Evolutionary conservation across 2,888 invertebrate genomes (phyloP).

Genomic region (Meiosimyza decipiens): DNA sequence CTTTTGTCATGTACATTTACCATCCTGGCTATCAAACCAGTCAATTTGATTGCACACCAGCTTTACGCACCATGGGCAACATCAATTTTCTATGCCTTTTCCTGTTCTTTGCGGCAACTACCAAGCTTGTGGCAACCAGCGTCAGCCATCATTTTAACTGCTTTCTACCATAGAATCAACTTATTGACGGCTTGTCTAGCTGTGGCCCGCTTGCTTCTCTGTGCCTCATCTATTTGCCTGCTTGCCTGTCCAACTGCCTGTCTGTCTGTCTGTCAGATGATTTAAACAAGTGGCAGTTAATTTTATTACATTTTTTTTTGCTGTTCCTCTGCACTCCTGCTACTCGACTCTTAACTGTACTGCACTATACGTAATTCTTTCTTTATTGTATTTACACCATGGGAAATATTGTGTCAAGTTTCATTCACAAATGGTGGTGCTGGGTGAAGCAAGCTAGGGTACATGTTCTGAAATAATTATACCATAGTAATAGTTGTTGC

Average conservation of each 20-base stretch:
- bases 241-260: slow-evolving; percentile 5
- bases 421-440: background rate
- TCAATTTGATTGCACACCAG: too few species aligned
- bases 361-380: background rate
- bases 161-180: background rate
- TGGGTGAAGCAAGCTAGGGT: slow-evolving; percentile 1
- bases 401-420: slow-evolving; percentile 11
- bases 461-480: slow-evolving; percentile 36
- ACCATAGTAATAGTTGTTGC: slow-evolving; percentile 20
- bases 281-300: slow-evolving; percentile 34
- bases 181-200: background rate
- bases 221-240: background rate
- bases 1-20: too few species aligned
- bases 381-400: background rate
- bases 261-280: slow-evolving; percentile 15
- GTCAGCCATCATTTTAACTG: too few species aligned
- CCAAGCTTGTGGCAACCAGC: too few species aligned
- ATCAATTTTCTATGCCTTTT: too few species aligned
- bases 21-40: too few species aligned
- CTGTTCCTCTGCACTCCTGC: background rate
- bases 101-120: too few species aligned
- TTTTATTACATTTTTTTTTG: slow-evolving; percentile 18
- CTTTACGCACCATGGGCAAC: too few species aligned
- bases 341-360: background rate
- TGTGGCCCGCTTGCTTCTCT: background rate